Percentiles rank a stretch among this genome's conserved stretches.
Evolutionary conservation across 2,888 invertebrate genomes (phyloP).

Genomic region (Nomada goodeniana): DNA sequence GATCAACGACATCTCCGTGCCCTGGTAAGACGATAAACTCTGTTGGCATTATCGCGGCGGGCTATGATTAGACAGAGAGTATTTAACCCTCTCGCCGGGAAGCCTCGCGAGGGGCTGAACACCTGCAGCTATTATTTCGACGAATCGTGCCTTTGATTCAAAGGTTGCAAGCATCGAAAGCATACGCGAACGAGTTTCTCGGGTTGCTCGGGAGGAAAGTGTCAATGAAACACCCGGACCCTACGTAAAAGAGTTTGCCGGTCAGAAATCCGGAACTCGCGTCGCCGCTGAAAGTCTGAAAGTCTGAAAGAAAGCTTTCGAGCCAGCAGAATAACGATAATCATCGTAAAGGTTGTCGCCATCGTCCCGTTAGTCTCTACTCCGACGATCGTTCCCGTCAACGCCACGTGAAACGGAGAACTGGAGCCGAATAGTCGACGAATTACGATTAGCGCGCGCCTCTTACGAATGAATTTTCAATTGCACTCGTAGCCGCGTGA

Average conservation of each 20-base stretch:
- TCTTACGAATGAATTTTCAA: no score
- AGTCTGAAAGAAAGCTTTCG: not conserved
- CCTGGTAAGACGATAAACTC: conserved; percentile 3
- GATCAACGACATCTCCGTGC: conserved; percentile 1
- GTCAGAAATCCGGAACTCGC: conserved; percentile 45
- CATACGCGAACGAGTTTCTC: no score
- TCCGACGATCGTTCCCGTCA: not conserved
- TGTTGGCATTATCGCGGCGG: not conserved
- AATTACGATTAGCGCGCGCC: not conserved
- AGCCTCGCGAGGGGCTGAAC: no score
- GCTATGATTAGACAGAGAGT: not conserved
- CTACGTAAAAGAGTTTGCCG: conserved; percentile 7
- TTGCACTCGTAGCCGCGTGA: no score
- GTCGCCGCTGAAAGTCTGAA: conserved; percentile 24
- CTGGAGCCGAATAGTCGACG: not conserved
- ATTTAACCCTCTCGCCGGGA: not conserved
- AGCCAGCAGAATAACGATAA: conserved; percentile 15
- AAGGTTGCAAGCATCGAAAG: no score
- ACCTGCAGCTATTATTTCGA: no score
- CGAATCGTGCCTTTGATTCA: no score
- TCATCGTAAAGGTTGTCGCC: conserved; percentile 39
- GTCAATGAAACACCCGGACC: conserved; percentile 26
- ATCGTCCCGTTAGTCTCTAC: conserved; percentile 17
- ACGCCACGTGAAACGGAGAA: not conserved
- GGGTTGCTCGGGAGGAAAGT: not conserved